phyloP scores from a whole-genome alignment of 2,888 invertebrate species.

The Scrobipalpa atriplicella region DNA sequence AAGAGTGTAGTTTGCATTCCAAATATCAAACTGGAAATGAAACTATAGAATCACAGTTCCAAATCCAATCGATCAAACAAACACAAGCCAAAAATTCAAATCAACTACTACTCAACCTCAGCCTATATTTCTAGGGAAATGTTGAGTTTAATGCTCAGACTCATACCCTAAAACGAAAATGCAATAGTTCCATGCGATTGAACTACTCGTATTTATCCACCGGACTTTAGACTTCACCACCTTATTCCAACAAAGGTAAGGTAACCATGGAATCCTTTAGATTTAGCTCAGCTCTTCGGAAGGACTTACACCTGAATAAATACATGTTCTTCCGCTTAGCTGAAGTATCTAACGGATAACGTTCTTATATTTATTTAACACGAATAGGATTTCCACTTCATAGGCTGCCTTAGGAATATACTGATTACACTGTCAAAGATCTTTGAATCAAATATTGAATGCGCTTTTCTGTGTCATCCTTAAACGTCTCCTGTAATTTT shows the following conservation, averaged over 20 bases:
- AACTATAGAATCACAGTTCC: neutral
- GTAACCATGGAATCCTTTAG: neutral
- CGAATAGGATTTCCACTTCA: neutral
- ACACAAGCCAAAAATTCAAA: too few relatives aligned
- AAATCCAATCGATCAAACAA: neutral
- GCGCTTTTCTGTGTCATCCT: too few relatives aligned
- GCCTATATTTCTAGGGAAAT: too few relatives aligned
- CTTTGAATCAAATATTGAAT: too few relatives aligned
- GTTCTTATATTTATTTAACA: constrained; percentile 4
- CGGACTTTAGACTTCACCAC: neutral
- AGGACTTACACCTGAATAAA: constrained; percentile 61
- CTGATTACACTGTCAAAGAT: too few relatives aligned
- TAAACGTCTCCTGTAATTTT: too few relatives aligned
- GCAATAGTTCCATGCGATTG: too few relatives aligned
- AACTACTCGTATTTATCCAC: neutral
- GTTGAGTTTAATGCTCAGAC: too few relatives aligned
- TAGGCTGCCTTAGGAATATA: neutral
- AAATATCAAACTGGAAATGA: neutral
- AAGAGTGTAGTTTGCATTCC: constrained; percentile 11
- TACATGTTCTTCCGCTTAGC: constrained; percentile 39
- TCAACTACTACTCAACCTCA: too few relatives aligned
- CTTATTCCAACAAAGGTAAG: neutral
- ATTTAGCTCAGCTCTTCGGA: constrained; percentile 35
- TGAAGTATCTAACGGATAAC: constrained; percentile 39
- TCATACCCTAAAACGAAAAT: too few relatives aligned